phyloP scores from a whole-genome alignment of 2,113 vertebrate genomes.

The Pogonocichla stellata region DNA sequence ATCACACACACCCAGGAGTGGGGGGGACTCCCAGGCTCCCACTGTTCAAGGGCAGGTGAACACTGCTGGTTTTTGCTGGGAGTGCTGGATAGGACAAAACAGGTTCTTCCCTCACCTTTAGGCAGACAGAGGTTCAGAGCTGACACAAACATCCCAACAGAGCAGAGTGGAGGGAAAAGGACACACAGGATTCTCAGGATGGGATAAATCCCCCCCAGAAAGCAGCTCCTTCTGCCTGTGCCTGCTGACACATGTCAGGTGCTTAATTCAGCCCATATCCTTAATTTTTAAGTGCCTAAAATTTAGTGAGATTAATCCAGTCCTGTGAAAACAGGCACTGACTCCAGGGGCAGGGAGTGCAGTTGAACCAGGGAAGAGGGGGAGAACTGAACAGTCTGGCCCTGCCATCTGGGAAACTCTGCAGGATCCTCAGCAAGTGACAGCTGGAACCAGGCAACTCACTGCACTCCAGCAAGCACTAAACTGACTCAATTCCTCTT shows the following conservation, averaged over 20 bases:
- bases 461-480: conserved; percentile 58
- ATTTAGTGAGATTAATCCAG: neutral
- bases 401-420: conserved; percentile 29
- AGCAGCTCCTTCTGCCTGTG: neutral
- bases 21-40: neutral
- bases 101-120: neutral
- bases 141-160: neutral
- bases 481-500: conserved; percentile 49
- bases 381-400: neutral
- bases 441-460: conserved; percentile 58
- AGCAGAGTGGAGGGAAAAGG: neutral
- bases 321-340: neutral
- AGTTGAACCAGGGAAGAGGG: neutral
- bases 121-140: neutral
- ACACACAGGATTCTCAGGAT: neutral
- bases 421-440: conserved; percentile 17
- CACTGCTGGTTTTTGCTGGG: neutral
- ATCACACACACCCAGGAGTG: neutral
- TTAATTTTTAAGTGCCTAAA: neutral
- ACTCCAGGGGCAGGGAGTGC: neutral
- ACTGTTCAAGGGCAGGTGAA: neutral
- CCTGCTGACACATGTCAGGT: neutral
- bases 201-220: neutral
- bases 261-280: neutral
- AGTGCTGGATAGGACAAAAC: neutral